Evolutionary conservation across 2,888 invertebrate genomes (phyloP).

Genomic region (Malthinus flaveolus): DNA sequence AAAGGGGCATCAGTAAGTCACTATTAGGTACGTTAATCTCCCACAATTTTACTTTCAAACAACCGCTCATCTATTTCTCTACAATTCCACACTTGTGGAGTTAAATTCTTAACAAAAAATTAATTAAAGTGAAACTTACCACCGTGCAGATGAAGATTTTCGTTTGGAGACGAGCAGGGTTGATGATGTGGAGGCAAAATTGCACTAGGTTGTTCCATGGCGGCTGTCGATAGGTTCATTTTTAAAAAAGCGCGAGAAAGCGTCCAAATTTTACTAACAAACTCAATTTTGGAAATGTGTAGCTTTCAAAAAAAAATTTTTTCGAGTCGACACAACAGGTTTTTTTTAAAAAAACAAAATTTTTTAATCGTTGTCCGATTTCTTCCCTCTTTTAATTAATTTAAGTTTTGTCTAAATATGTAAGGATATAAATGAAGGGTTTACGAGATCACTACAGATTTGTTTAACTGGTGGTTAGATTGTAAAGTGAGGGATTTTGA

Average conservation of each 20-base stretch:
- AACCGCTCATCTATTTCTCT: too few relatives aligned
- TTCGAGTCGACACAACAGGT: background rate
- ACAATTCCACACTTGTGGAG: too few relatives aligned
- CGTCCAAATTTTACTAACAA: too few relatives aligned
- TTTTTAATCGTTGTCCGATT: background rate
- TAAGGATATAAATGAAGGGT: background rate
- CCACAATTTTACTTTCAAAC: too few relatives aligned
- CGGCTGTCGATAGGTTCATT: slow-evolving; percentile 30
- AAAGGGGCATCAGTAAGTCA: too few relatives aligned
- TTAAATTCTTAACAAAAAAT: background rate
- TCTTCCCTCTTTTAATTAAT: background rate
- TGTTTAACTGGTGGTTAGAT: slow-evolving; percentile 40
- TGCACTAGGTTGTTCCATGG: slow-evolving; percentile 44
- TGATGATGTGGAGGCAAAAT: slow-evolving; percentile 46
- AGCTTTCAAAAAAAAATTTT: background rate
- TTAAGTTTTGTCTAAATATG: background rate
- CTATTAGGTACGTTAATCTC: too few relatives aligned
- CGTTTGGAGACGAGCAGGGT: slow-evolving; percentile 46
- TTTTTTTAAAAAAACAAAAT: background rate
- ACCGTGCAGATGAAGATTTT: slow-evolving; percentile 42
- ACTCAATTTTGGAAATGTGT: background rate
- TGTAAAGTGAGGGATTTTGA: slow-evolving; percentile 44
- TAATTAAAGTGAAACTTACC: slow-evolving; percentile 35
- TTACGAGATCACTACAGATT: slow-evolving; percentile 31
- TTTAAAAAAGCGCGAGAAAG: too few relatives aligned